phyloP scores from a whole-genome alignment of 2,888 invertebrate species.

The Cistogaster globosa region DNA sequence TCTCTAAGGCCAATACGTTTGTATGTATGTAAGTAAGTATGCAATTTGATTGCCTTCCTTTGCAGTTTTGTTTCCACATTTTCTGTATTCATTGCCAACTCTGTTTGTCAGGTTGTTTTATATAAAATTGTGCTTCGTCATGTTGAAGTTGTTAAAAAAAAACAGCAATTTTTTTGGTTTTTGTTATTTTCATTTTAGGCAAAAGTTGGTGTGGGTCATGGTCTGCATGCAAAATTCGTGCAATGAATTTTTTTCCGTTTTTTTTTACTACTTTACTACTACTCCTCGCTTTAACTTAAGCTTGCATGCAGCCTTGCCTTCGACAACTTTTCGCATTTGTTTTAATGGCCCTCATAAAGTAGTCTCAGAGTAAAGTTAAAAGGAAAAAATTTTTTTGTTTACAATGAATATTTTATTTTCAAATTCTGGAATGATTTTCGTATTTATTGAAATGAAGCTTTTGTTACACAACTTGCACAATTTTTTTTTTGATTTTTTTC shows the following conservation, averaged over 20 bases:
- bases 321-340: conserved; percentile 16
- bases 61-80: conserved; percentile 61
- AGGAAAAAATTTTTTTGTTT: conserved; percentile 11
- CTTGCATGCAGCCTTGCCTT: neutral
- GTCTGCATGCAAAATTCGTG: conserved; percentile 74
- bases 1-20: neutral
- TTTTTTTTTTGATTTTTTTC: too few species aligned
- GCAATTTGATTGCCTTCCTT: conserved; percentile 50
- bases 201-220: conserved; percentile 81
- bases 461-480: too few species aligned
- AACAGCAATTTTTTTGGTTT: conserved; percentile 28
- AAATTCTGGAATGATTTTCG: neutral
- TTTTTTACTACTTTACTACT: conserved; percentile 43
- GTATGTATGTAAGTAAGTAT: neutral
- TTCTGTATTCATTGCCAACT: conserved; percentile 53
- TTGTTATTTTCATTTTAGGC: conserved; percentile 42
- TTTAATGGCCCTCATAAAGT: conserved; percentile 64
- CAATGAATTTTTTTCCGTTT: conserved; percentile 44
- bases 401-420: conserved; percentile 19
- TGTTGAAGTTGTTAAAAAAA: conserved; percentile 37
- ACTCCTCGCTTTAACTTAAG: conserved; percentile 31
- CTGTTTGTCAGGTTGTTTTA: conserved; percentile 54
- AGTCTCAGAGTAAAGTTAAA: conserved; percentile 50
- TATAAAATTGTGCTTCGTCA: conserved; percentile 62
- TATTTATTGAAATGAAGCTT: neutral